Conservation (phyloP, 2,797 vertebrate genomes). For the Sebastes reedi region DNA sequence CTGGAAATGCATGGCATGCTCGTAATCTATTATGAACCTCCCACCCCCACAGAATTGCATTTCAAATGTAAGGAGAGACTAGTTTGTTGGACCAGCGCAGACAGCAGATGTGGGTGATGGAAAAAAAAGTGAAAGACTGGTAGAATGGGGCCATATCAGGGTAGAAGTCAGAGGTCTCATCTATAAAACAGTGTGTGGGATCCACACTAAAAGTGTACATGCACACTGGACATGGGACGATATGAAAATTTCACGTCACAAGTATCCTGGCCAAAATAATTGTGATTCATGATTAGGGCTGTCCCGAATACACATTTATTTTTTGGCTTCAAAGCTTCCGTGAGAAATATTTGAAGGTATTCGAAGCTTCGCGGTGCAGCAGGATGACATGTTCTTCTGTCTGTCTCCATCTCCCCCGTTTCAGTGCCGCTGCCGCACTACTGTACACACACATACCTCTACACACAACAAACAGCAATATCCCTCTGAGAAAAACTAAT, state of each 20-base stretch:
- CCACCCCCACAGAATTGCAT: conserved; percentile 60
- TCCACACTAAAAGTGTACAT: no score
- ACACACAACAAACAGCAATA: no score
- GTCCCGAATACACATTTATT: no score
- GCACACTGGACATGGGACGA: background rate
- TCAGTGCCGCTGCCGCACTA: no score
- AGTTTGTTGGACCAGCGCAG: conserved; percentile 33
- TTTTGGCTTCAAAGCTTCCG: no score
- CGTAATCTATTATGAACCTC: conserved; percentile 69
- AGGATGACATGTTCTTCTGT: no score
- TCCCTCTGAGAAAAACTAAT: no score
- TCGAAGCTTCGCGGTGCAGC: no score
- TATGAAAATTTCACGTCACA: background rate
- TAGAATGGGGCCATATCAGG: conserved; percentile 18
- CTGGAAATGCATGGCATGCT: conserved; percentile 74
- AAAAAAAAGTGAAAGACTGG: conserved; percentile 22
- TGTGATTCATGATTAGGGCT: background rate
- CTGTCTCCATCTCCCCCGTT: no score
- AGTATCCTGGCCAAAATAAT: background rate
- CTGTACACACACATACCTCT: no score
- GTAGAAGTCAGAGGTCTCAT: conserved; percentile 13
- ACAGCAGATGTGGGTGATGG: conserved; percentile 43
- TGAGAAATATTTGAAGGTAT: no score
- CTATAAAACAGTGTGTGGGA: background rate
- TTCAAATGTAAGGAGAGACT: conserved; percentile 57